Evolutionary conservation across 2,113 vertebrate species (phyloP).

Genomic region (Cairina moschata): DNA sequence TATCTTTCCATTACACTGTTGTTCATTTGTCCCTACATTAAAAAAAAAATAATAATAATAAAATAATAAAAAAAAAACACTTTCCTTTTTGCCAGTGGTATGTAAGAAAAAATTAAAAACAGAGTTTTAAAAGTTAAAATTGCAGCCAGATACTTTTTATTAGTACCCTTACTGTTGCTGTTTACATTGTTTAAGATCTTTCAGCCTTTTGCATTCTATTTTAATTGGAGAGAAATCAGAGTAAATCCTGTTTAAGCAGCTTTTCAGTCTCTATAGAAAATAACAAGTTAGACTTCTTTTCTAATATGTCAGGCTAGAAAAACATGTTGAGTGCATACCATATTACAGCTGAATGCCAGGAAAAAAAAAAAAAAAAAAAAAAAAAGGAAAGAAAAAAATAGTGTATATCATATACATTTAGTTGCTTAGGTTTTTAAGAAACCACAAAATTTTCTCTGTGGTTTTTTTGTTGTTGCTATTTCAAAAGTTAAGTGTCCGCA

Average conservation of each 20-base stretch:
- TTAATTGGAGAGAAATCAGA: constrained; percentile 53
- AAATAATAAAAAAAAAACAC: not conserved
- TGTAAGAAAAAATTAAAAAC: constrained; percentile 23
- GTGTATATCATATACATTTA: not conserved
- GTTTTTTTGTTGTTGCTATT: not conserved
- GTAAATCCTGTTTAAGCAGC: not conserved
- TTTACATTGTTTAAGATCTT: constrained; percentile 39
- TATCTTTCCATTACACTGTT: not conserved
- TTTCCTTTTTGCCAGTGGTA: not conserved
- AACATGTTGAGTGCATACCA: not conserved
- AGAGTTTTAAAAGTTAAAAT: constrained; percentile 39
- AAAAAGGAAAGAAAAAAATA: not conserved
- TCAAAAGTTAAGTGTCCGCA: not conserved
- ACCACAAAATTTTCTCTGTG: not conserved
- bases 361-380: not conserved
- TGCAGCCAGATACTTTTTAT: constrained; percentile 39
- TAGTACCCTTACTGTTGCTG: constrained; percentile 4
- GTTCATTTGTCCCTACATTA: not conserved
- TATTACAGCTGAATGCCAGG: not conserved
- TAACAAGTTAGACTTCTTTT: not conserved
- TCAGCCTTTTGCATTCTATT: constrained; percentile 17
- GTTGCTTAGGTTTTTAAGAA: not conserved
- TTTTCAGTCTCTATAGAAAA: constrained; percentile 31
- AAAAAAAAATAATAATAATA: too few relatives aligned
- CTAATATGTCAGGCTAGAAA: not conserved